phyloP scores from a whole-genome alignment of 2,888 invertebrate species.

The Urechis unicinctus region DNA sequence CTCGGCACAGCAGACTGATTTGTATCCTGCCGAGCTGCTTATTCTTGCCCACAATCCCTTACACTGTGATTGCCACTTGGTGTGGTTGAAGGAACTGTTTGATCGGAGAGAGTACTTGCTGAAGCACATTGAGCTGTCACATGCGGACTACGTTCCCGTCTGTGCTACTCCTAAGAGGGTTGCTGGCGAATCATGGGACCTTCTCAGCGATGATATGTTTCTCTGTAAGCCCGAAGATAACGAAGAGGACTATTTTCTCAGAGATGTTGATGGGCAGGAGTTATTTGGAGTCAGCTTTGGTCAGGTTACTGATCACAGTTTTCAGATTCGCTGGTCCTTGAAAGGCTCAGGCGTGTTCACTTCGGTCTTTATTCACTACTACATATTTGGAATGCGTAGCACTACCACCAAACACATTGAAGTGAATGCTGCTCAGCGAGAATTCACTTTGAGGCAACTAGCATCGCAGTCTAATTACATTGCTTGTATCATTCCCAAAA shows the following conservation, averaged over 20 bases:
- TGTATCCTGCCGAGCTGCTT: conserved; percentile 16
- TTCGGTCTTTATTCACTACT: conserved; percentile 8
- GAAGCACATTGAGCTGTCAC: conserved; percentile 16
- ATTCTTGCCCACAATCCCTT: conserved; percentile 16
- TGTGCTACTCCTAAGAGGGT: conserved; percentile 22
- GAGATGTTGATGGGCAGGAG: neutral
- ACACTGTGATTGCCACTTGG: conserved; percentile 18
- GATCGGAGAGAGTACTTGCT: conserved; percentile 26
- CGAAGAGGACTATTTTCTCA: neutral
- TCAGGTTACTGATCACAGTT: neutral
- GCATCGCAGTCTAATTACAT: conserved; percentile 8
- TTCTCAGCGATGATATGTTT: conserved; percentile 24
- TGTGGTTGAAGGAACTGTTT: conserved; percentile 18
- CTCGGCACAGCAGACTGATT: conserved; percentile 5
- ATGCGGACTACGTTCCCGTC: conserved; percentile 22
- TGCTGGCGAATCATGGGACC: conserved; percentile 20
- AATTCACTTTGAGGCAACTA: conserved; percentile 3
- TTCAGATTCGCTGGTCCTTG: neutral
- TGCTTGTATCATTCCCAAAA: conserved; percentile 1
- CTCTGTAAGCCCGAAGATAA: conserved; percentile 12
- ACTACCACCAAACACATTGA: conserved; percentile 1
- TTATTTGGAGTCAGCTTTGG: neutral
- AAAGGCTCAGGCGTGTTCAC: neutral
- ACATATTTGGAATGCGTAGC: conserved; percentile 8
- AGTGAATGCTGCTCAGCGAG: neutral